These are phyloP conservation scores for Drosophila rhopaloa DNA, from an alignment of 1,140 invertebrate genomes.

Conservation along the genomic window DNA sequence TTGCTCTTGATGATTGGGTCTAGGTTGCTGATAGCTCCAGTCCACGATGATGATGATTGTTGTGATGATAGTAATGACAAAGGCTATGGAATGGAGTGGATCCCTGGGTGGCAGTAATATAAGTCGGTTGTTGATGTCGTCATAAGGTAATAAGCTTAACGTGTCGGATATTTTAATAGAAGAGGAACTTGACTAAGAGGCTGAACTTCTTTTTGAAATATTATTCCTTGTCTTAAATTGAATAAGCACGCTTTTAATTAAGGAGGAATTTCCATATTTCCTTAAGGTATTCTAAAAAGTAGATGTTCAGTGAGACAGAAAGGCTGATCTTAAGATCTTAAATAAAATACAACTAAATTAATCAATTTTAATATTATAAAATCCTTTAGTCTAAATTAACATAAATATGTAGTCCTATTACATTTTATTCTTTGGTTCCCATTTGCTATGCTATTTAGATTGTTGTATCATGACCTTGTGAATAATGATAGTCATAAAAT, in stretches of 20 bases:
- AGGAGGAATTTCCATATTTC: too few relatives aligned
- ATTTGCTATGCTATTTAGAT: too few relatives aligned
- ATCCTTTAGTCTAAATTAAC: too few relatives aligned
- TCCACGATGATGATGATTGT: constrained; percentile 11
- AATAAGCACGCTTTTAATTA: neutral
- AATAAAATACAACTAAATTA: too few relatives aligned
- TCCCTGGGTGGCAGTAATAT: constrained; percentile 4
- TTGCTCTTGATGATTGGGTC: constrained; percentile 33
- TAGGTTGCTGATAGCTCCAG: constrained; percentile 28
- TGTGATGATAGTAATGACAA: constrained; percentile 29
- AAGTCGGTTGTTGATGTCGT: neutral
- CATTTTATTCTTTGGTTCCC: too few relatives aligned
- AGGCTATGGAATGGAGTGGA: neutral
- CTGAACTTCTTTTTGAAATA: neutral
- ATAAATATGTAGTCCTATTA: too few relatives aligned
- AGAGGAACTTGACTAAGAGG: neutral
- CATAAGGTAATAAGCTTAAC: constrained; percentile 4
- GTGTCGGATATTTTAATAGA: neutral
- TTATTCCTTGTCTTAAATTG: neutral
- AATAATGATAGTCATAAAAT: too few relatives aligned
- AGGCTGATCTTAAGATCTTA: too few relatives aligned
- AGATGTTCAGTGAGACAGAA: too few relatives aligned
- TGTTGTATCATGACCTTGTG: too few relatives aligned
- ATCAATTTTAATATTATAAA: too few relatives aligned
- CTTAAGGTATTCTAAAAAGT: too few relatives aligned